Base-by-base conservation (phyloP, 2,113 vertebrate species). In the Notothenia rossii region DNA sequence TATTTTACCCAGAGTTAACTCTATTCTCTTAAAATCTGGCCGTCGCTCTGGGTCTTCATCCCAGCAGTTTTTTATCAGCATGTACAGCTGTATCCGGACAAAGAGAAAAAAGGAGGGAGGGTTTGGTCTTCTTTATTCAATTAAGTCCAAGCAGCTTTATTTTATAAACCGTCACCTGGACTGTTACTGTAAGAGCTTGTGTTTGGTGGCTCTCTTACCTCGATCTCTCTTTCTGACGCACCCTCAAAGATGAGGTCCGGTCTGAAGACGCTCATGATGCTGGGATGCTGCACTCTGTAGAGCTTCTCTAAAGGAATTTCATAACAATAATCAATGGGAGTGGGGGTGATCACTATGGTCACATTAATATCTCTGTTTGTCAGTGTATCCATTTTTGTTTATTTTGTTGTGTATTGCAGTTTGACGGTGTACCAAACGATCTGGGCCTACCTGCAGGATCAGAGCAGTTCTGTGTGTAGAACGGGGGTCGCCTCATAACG, bases 11-110 rank as follows among this genome's bases (percentile, higher is more conserved):
- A 99, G 88, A 1, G 89, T 94, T 62, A 56, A 93, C 83, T 99
- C 98, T 54, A 99, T 98, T 94, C 93, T 98, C 93, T 97, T 99
- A 84, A 99, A 99, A 90, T 99, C 98, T 12, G 97, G 97, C 81
- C 98, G 96, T 88, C 96, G 97, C 72, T 99, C 98, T 53, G 97
- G 97, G 88, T 99, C 98, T 93, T 99, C 98, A n/a, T 99, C 98
- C 98, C 98, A 99, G 89, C 97, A 97, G 91, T 29, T 97, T 82
- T 96, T 97, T 81, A 99, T 97, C 72, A 99, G 93, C 25, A 93
- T 92, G 73, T 95, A 96, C 3, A 99, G 89, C 98, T 96, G 73
- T 12, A 45, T 7, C 50, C 12, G 9, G n/a, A 20, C 51, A 72
- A 12, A 40, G 22, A 63, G 33, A 64, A 43, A n/a, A 45, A 12